Conservation (phyloP, 2,113 vertebrate genomes). For the Carassius carassius region DNA sequence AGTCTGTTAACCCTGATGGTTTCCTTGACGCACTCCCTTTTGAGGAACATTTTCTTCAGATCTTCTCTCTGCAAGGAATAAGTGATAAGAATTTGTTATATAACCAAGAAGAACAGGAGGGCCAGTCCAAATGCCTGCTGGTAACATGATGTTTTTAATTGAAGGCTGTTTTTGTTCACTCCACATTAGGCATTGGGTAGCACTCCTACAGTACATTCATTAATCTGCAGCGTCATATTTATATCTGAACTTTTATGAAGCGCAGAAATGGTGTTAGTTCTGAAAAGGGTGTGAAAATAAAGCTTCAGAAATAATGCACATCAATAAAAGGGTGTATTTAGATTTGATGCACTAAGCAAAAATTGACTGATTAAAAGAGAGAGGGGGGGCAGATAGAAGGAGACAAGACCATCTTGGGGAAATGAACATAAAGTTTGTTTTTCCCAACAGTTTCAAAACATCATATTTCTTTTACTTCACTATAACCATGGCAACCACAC, state of each 20-base stretch:
- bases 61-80: not conserved
- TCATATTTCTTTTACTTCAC: conserved; percentile 43
- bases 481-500: conserved; percentile 58
- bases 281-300: not conserved
- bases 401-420: conserved; percentile 25
- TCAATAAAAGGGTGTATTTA: not conserved
- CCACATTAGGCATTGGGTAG: not conserved
- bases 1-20: not conserved
- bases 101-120: conserved; percentile 19
- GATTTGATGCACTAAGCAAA: not conserved
- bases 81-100: conserved; percentile 12
- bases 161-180: conserved; percentile 26
- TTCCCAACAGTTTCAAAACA: conserved; percentile 46
- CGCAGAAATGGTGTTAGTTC: not conserved
- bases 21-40: not conserved
- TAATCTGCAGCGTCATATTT: not conserved
- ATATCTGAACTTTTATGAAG: not conserved
- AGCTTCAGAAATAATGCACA: not conserved
- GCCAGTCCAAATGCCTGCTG: conserved; percentile 31
- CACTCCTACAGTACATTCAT: not conserved
- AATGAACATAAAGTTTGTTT: conserved; percentile 48
- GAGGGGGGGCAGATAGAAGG: not conserved
- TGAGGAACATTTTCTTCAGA: not conserved
- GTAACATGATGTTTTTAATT: conserved; percentile 32
- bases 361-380: not conserved